Evolutionary conservation across 2,113 vertebrate species (phyloP).

Genomic region (Corythaixoides concolor): DNA sequence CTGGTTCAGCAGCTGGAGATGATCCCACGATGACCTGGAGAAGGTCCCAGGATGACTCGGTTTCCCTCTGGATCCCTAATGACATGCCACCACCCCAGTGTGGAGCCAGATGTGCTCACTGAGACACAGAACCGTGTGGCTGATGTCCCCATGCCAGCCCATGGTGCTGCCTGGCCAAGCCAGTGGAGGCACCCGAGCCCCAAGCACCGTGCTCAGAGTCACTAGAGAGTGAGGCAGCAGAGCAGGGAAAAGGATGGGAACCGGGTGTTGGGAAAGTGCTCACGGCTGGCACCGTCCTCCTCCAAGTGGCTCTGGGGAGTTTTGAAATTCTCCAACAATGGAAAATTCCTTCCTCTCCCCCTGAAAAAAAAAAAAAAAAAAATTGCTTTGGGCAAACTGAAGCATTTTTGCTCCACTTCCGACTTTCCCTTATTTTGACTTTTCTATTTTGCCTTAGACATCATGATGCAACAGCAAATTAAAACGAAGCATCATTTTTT

Average conservation of each 20-base stretch:
- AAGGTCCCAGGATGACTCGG: neutral
- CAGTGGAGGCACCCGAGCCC: neutral
- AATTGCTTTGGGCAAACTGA: neutral
- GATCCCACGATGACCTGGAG: neutral
- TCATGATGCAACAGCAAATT: neutral
- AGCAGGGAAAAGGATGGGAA: neutral
- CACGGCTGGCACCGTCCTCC: rapidly evolving
- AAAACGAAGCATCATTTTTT: neutral
- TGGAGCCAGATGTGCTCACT: rapidly evolving
- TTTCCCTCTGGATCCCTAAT: neutral
- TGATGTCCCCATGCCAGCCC: rapidly evolving
- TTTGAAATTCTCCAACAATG: neutral
- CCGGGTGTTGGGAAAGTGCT: neutral
- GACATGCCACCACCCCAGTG: rapidly evolving
- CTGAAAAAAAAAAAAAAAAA: neutral
- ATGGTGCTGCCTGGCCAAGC: rapidly evolving
- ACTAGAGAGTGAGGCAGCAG: neutral
- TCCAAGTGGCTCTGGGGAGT: neutral
- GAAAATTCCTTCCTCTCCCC: neutral
- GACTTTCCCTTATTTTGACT: neutral
- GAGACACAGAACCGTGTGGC: rapidly evolving
- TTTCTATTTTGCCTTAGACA: neutral
- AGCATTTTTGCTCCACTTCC: neutral
- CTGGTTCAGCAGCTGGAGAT: neutral
- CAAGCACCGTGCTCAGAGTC: rapidly evolving